Conservation (phyloP, 2,797 vertebrate genomes). For the Oryzias dopingdopingensis region DNA sequence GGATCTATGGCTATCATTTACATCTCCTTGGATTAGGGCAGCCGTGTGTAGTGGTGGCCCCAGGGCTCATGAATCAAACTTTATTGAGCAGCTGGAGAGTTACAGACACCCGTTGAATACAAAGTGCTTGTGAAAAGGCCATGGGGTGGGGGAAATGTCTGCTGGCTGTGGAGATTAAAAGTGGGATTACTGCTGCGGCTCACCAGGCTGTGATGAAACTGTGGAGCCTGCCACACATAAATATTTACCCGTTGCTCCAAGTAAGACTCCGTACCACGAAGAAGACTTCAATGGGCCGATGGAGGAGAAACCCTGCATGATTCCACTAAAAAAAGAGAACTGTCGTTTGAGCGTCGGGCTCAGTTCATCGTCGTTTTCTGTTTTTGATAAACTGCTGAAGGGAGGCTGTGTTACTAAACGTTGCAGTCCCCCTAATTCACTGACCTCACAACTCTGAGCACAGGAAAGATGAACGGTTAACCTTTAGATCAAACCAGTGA, state of each 20-base stretch:
- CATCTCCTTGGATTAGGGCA: conserved; percentile 70
- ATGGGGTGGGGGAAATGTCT: conserved; percentile 27
- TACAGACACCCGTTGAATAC: conserved; percentile 67
- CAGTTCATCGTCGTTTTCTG: too few species aligned
- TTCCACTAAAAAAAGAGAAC: not conserved
- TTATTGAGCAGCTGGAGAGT: conserved; percentile 73
- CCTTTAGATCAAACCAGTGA: too few species aligned
- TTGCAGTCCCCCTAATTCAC: too few species aligned
- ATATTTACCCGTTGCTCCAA: conserved; percentile 54
- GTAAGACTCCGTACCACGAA: conserved; percentile 46
- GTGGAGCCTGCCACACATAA: conserved; percentile 51
- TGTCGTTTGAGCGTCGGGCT: too few species aligned
- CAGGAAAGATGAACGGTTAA: too few species aligned
- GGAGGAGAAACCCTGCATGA: conserved; percentile 4
- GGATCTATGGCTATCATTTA: conserved; percentile 68
- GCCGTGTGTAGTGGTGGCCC: conserved; percentile 52
- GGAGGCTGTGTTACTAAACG: too few species aligned
- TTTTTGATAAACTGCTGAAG: too few species aligned
- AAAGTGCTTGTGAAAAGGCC: conserved; percentile 61
- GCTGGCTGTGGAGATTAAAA: conserved; percentile 39
- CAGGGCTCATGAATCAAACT: conserved; percentile 67
- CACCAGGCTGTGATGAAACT: conserved; percentile 44
- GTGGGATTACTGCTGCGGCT: conserved; percentile 25
- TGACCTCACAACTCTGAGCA: too few species aligned
- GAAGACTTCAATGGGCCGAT: conserved; percentile 21